Conservation (phyloP, 2,888 invertebrate species). For the Caenorhabditis uteleia region DNA sequence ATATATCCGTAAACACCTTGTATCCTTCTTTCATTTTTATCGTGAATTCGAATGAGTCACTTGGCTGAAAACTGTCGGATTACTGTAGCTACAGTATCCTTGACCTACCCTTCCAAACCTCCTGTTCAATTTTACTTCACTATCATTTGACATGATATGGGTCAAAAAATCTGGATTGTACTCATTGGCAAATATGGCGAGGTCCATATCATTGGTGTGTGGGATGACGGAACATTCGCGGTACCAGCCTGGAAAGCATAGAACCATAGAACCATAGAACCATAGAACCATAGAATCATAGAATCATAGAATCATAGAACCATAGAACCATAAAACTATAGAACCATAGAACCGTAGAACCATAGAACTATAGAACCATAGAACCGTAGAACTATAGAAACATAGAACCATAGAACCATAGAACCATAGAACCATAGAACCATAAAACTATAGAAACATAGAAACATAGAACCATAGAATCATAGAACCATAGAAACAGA, state of each 20-base stretch:
- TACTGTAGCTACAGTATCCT: neutral
- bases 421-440: too few species aligned
- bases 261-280: too few species aligned
- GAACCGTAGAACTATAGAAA: too few species aligned
- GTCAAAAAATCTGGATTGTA: constrained; percentile 22
- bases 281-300: too few species aligned
- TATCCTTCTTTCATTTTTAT: constrained; percentile 7
- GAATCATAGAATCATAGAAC: too few species aligned
- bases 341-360: too few species aligned
- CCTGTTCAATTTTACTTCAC: constrained; percentile 12
- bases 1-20: constrained; percentile 16
- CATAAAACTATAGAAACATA: too few species aligned
- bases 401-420: too few species aligned
- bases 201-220: constrained; percentile 36
- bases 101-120: constrained; percentile 21
- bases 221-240: constrained; percentile 40
- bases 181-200: constrained; percentile 17
- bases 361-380: too few species aligned
- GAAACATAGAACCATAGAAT: too few species aligned
- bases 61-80: constrained; percentile 1
- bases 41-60: constrained; percentile 31
- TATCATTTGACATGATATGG: neutral
- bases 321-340: too few species aligned
- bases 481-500: too few species aligned
- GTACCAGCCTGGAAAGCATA: constrained; percentile 35